These are phyloP conservation scores for Aphyosemion australe DNA, from an alignment of 2,113 vertebrate species.

Conservation along the genomic window DNA sequence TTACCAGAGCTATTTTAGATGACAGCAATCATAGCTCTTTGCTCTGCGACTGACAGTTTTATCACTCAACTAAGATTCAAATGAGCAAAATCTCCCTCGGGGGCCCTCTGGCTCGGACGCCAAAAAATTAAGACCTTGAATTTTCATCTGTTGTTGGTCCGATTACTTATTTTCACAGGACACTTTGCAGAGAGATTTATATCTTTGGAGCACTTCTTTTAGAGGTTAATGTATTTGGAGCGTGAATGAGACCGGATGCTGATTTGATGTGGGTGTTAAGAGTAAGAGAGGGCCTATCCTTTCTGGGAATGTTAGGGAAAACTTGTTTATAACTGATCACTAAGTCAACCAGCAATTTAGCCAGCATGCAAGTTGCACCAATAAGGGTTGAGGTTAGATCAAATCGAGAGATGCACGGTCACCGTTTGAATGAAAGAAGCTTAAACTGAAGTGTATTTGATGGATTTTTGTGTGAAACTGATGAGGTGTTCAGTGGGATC, in stretches of 20 bases:
- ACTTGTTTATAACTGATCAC: too few relatives aligned
- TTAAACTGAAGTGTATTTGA: background rate
- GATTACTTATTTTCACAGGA: slow-evolving; percentile 25
- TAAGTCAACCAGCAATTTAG: too few relatives aligned
- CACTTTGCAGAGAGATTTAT: slow-evolving; percentile 21
- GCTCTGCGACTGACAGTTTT: slow-evolving; percentile 53
- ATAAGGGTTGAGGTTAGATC: too few relatives aligned
- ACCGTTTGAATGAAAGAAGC: too few relatives aligned
- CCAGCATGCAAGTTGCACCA: too few relatives aligned
- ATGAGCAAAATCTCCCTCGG: slow-evolving; percentile 43
- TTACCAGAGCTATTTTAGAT: slow-evolving; percentile 38
- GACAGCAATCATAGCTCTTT: slow-evolving; percentile 43
- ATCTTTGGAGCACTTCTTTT: slow-evolving; percentile 6
- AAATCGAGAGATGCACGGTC: too few relatives aligned
- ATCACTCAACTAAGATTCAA: slow-evolving; percentile 36
- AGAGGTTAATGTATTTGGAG: slow-evolving; percentile 39
- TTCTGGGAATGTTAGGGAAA: background rate
- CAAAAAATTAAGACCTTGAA: slow-evolving; percentile 4
- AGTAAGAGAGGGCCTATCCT: background rate
- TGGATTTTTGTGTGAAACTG: background rate
- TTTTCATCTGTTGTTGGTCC: slow-evolving; percentile 15
- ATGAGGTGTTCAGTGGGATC: slow-evolving; percentile 12
- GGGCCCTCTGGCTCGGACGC: slow-evolving; percentile 23
- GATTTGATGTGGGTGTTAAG: slow-evolving; percentile 19
- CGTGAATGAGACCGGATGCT: slow-evolving; percentile 20